A percentile compares a stretch with the other conserved stretches of the same genome.
Evolutionary conservation across 2,113 vertebrate species (phyloP).

Genomic region (Pionites leucogaster): DNA sequence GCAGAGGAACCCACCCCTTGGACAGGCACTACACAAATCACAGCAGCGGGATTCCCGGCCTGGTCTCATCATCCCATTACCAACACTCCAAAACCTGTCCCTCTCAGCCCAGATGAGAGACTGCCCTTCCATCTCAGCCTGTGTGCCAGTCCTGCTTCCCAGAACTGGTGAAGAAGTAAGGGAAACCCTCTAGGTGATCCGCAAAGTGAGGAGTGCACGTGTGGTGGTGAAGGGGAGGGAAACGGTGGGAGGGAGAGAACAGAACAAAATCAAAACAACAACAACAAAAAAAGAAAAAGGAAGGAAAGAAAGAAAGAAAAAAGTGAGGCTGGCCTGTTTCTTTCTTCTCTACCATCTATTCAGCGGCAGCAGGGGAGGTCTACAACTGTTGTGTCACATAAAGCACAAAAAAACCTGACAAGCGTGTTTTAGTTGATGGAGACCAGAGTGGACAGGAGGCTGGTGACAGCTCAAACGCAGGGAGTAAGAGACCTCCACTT

Average conservation of each 20-base stretch:
- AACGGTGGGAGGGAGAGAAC: not conserved
- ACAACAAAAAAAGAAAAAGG: not conserved
- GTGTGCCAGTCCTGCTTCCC: not conserved
- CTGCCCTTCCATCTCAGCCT: not conserved
- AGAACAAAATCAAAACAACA: not conserved
- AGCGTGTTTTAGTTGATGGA: constrained; percentile 40
- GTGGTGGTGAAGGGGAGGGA: not conserved
- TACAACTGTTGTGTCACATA: constrained; percentile 51
- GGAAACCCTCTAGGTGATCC: not conserved
- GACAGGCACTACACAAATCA: not conserved
- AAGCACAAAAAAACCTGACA: constrained; percentile 41
- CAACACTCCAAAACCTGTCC: not conserved
- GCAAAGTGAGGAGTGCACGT: fast-evolving
- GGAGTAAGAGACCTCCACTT: not conserved
- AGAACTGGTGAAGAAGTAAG: not conserved
- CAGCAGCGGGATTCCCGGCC: not conserved
- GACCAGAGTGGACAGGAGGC: constrained; percentile 53
- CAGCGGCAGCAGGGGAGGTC: constrained; percentile 47
- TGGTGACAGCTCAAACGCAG: constrained; percentile 1
- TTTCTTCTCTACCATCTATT: constrained; percentile 29
- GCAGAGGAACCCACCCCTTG: not conserved
- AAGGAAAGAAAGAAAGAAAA: not conserved
- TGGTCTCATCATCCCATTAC: not conserved
- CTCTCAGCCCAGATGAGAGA: not conserved
- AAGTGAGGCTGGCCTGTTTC: not conserved